phyloP scores from a whole-genome alignment of 2,113 vertebrate species.

The Misgurnus mizolepis region DNA sequence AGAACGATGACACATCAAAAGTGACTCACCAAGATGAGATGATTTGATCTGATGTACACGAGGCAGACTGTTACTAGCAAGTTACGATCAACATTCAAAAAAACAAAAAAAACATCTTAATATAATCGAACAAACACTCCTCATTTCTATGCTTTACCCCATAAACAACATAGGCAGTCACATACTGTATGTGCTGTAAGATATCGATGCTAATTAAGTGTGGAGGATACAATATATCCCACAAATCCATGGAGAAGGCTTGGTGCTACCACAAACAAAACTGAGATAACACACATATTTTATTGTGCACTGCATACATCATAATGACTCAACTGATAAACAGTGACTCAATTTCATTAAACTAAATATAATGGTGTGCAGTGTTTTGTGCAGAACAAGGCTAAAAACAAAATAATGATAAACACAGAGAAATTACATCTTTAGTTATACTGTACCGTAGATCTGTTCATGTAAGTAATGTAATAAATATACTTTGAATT shows the following conservation, averaged over 20 bases:
- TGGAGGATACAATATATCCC: not conserved
- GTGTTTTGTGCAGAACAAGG: not conserved
- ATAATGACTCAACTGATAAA: not conserved
- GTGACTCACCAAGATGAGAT: constrained; percentile 17
- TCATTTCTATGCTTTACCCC: no score
- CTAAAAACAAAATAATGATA: not conserved
- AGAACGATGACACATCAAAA: constrained; percentile 1
- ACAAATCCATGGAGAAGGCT: not conserved
- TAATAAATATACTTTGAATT: no score
- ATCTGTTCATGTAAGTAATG: no score
- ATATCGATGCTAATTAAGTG: not conserved
- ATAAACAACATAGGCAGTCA: no score
- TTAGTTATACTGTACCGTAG: not conserved
- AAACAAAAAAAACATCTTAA: no score
- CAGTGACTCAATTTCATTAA: not conserved
- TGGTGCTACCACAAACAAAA: not conserved
- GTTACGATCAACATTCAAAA: not conserved
- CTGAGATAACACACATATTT: not conserved
- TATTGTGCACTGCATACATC: not conserved
- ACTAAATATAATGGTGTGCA: not conserved
- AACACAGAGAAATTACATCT: not conserved
- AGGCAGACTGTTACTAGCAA: constrained; percentile 12
- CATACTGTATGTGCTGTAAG: no score
- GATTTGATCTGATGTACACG: constrained; percentile 1
- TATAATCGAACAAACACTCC: no score